Evolutionary conservation across 2,888 invertebrate genomes (phyloP).

Genomic region (Gandaritis pyraliata): DNA sequence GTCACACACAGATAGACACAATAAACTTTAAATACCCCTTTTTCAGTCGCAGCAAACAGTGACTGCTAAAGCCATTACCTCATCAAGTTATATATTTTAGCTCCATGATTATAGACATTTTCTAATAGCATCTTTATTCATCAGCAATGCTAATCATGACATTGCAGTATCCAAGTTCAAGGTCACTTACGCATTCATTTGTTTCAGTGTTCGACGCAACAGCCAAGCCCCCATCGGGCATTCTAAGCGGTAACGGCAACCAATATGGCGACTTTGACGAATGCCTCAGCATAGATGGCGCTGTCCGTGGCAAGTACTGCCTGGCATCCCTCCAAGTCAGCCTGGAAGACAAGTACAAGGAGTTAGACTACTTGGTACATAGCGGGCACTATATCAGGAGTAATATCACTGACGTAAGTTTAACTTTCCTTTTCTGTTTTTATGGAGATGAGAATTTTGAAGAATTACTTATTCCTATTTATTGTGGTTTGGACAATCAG

Average conservation of each 20-base stretch:
- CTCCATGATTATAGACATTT: too few relatives aligned
- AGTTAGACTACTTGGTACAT: conserved; percentile 76
- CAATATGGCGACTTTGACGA: conserved; percentile 89
- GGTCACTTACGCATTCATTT: conserved; percentile 34
- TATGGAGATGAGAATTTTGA: too few relatives aligned
- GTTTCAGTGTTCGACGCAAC: conserved; percentile 89
- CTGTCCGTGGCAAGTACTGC: conserved; percentile 87
- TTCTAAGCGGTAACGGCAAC: conserved; percentile 88
- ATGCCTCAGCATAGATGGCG: conserved; percentile 83
- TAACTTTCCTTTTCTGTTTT: background rate
- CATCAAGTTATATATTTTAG: too few relatives aligned
- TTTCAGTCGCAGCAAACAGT: too few relatives aligned
- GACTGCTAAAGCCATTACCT: too few relatives aligned
- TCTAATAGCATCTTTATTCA: too few relatives aligned
- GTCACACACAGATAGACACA: too few relatives aligned
- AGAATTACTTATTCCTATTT: too few relatives aligned
- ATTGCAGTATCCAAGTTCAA: background rate
- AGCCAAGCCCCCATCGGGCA: conserved; percentile 87
- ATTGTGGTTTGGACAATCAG: too few relatives aligned
- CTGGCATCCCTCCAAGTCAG: conserved; percentile 83
- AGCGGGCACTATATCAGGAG: conserved; percentile 82
- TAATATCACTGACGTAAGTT: conserved; percentile 81
- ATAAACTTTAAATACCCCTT: too few relatives aligned
- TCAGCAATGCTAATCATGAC: too few relatives aligned
- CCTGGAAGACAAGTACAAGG: conserved; percentile 56